These are phyloP conservation scores for Syrrhaptes paradoxus DNA, from an alignment of 2,113 vertebrate genomes.

Conservation along the genomic window DNA sequence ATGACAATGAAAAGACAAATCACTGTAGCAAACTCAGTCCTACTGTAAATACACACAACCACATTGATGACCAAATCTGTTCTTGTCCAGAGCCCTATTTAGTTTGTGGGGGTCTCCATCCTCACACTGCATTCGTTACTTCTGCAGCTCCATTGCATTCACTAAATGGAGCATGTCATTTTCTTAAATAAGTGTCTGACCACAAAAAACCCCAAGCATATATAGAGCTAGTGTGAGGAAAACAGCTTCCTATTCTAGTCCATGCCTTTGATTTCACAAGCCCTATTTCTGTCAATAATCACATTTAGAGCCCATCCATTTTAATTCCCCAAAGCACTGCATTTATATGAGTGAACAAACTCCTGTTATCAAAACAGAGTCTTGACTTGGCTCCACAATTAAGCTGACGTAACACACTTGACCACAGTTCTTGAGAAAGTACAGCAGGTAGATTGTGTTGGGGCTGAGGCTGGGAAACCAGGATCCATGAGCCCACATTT, in stretches of 20 bases:
- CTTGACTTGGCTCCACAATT: not conserved
- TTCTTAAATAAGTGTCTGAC: not conserved
- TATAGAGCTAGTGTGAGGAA: not conserved
- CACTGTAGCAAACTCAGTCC: not conserved
- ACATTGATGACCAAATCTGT: not conserved
- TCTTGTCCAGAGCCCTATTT: not conserved
- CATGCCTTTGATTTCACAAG: not conserved
- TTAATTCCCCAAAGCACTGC: not conserved
- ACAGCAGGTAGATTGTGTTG: not conserved
- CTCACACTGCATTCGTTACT: not conserved
- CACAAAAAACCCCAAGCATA: not conserved
- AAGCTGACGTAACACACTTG: not conserved
- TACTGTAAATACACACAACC: not conserved
- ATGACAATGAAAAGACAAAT: not conserved
- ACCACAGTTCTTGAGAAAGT: not conserved
- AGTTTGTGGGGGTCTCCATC: not conserved
- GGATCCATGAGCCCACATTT: not conserved
- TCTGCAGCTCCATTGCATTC: conserved; percentile 18
- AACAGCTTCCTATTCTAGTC: not conserved
- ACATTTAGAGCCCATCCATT: not conserved
- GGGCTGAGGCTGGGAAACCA: not conserved
- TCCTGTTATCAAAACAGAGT: not conserved
- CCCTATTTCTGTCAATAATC: conserved; percentile 17
- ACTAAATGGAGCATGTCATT: conserved; percentile 15
- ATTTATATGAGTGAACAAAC: not conserved